phyloP scores from a whole-genome alignment of 2,888 invertebrate genomes.

The Lasioglossum leucozonium region DNA sequence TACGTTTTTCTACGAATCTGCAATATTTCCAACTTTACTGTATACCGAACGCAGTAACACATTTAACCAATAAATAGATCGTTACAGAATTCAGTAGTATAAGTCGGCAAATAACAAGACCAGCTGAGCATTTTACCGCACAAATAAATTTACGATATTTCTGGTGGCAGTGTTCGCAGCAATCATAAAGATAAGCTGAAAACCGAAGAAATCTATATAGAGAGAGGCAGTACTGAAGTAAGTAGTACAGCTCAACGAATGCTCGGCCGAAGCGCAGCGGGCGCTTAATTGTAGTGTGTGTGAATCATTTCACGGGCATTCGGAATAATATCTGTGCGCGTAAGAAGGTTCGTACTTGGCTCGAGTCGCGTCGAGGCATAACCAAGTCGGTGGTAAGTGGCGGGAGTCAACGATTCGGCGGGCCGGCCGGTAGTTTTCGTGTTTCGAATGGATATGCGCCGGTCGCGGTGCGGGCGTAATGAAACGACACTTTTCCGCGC shows the following conservation, averaged over 20 bases:
- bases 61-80: neutral
- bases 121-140: neutral
- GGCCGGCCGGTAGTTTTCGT: neutral
- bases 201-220: neutral
- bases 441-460: neutral
- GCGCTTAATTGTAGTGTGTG: no score
- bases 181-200: neutral
- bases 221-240: neutral
- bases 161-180: neutral
- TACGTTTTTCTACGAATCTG: no score
- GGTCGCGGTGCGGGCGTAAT: neutral
- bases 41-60: neutral
- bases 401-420: neutral
- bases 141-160: neutral
- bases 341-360: neutral
- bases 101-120: no score
- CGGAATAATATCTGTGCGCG: neutral
- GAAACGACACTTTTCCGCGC: conserved; percentile 7
- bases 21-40: no score
- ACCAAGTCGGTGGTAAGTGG: neutral
- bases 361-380: neutral
- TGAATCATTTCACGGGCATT: neutral
- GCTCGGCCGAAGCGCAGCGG: neutral
- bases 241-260: neutral
- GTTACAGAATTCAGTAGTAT: neutral